Conservation (phyloP, 92 coral and sea anemone genomes). For the Galaxea fascicularis region DNA sequence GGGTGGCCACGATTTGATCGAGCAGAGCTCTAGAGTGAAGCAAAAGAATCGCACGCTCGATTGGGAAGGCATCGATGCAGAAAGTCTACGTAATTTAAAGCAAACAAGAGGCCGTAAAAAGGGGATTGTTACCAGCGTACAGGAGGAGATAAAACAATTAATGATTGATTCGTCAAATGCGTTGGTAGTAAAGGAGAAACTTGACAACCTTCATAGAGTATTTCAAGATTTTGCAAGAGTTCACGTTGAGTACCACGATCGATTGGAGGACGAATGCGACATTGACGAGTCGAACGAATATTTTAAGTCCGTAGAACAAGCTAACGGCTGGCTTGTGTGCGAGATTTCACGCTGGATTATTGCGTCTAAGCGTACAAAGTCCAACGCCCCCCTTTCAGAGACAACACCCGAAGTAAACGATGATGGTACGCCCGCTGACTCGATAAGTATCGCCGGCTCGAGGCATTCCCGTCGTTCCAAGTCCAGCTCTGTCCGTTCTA, state of each 20-base stretch:
- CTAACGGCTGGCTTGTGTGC: constrained; percentile 5
- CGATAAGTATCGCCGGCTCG: background rate
- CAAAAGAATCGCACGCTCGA: constrained; percentile 33
- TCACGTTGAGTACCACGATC: constrained; percentile 36
- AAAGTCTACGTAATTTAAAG: constrained; percentile 36
- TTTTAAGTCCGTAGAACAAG: constrained; percentile 6
- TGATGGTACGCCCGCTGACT: too few species aligned
- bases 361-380: background rate
- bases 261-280: constrained; percentile 26
- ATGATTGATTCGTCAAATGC: background rate
- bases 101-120: constrained; percentile 33
- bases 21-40: background rate
- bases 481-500: constrained; percentile 2
- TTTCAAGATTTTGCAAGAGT: constrained; percentile 17
- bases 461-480: constrained; percentile 16
- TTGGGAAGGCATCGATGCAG: constrained; percentile 40
- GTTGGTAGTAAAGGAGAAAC: constrained; percentile 2
- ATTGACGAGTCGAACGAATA: constrained; percentile 40
- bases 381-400: background rate
- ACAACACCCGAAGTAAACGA: background rate
- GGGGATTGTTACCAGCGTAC: constrained; percentile 34
- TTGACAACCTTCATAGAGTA: constrained; percentile 15
- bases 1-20: constrained; percentile 1
- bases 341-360: constrained; percentile 27
- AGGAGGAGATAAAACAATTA: constrained; percentile 15